Evolutionary conservation across 2,888 invertebrate species (phyloP).

Genomic region (Acronicta psi): DNA sequence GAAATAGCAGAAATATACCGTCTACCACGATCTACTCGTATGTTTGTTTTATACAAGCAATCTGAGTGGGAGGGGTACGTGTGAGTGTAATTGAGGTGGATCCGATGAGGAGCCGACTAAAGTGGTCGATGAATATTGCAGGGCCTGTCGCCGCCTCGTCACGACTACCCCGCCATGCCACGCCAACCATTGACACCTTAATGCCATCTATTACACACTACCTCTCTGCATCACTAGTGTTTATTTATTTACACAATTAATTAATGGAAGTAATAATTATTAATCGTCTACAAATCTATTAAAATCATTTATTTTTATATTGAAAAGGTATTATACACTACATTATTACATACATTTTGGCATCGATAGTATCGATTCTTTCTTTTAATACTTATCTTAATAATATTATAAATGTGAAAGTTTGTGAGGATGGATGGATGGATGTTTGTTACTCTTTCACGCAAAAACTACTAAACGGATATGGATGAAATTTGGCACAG

Average conservation of each 20-base stretch:
- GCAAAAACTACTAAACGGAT: too few species aligned
- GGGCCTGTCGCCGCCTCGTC: constrained; percentile 70
- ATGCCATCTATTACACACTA: constrained; percentile 46
- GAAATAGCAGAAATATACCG: constrained; percentile 32
- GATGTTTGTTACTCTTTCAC: too few species aligned
- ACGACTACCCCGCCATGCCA: constrained; percentile 60
- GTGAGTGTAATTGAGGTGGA: constrained; percentile 67
- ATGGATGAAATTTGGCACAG: too few species aligned
- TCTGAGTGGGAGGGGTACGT: constrained; percentile 52
- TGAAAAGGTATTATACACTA: too few species aligned
- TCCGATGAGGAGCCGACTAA: constrained; percentile 68
- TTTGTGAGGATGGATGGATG: too few species aligned
- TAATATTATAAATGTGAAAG: too few species aligned
- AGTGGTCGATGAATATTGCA: constrained; percentile 85
- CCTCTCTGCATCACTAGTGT: constrained; percentile 23
- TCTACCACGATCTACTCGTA: constrained; percentile 33
- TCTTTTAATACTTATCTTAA: too few species aligned
- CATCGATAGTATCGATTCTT: constrained; percentile 11
- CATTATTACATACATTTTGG: too few species aligned
- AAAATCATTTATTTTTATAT: too few species aligned
- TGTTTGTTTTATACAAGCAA: constrained; percentile 52
- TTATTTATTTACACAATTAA: constrained; percentile 32
- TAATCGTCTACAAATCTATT: too few species aligned
- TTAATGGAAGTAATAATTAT: too few species aligned
- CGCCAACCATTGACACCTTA: constrained; percentile 51